Evolutionary conservation across 53 echinoderm and acorn worm species (phyloP).

Genomic region (Arbacia lixula): DNA sequence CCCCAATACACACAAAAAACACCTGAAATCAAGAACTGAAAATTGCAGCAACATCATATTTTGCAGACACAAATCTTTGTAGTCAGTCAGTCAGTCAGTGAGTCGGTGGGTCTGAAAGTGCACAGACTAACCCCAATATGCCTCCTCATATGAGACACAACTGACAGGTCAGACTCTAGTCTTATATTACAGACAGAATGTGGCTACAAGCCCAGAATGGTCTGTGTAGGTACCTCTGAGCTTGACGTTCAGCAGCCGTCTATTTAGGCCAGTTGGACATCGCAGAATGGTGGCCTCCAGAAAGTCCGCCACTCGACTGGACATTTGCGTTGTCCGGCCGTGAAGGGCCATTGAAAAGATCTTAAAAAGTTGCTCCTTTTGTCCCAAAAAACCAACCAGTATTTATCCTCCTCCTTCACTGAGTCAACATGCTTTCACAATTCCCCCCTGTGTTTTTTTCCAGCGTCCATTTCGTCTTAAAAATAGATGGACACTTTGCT

Average conservation of each 20-base stretch:
- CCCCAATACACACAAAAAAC: too few relatives aligned
- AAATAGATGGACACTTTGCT: slow-evolving; percentile 20
- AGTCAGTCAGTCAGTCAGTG: too few relatives aligned
- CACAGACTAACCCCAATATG: too few relatives aligned
- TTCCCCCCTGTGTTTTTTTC: not conserved
- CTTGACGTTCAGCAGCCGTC: slow-evolving; percentile 17
- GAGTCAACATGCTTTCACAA: slow-evolving; percentile 23
- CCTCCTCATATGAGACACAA: too few relatives aligned
- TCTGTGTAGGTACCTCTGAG: slow-evolving; percentile 30
- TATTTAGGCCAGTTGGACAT: slow-evolving; percentile 10
- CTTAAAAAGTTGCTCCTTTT: not conserved
- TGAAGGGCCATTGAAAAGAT: slow-evolving; percentile 25
- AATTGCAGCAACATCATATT: too few relatives aligned
- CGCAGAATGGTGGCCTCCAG: slow-evolving; percentile 23
- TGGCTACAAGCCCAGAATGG: too few relatives aligned
- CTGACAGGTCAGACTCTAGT: too few relatives aligned
- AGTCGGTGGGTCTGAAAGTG: too few relatives aligned
- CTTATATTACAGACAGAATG: too few relatives aligned
- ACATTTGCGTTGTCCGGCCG: not conserved
- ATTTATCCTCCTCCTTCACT: slow-evolving; percentile 9
- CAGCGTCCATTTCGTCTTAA: slow-evolving; percentile 18
- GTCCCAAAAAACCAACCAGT: slow-evolving; percentile 2
- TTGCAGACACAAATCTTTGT: too few relatives aligned
- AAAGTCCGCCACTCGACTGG: slow-evolving; percentile 22
- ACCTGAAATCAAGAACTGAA: too few relatives aligned